A percentile compares a stretch with the other conserved stretches of the same genome.
Evolutionary conservation across 1,140 invertebrate genomes (phyloP).

Genomic region (Drosophila rufa): DNA sequence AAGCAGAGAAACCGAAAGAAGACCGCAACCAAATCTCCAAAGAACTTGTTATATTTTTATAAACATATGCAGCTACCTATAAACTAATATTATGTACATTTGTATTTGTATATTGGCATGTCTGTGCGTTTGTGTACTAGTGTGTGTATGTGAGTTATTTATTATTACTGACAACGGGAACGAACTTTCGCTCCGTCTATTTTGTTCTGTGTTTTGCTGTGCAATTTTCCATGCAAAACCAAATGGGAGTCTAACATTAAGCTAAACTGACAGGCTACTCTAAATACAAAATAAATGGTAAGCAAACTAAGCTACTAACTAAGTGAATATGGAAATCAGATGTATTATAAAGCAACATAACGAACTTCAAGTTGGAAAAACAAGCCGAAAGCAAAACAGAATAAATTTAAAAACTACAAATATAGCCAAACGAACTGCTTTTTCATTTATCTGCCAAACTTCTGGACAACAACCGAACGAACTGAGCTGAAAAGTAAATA

Average conservation of each 20-base stretch:
- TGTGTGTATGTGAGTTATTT: conserved; percentile 53
- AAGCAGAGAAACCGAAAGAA: background rate
- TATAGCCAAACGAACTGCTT: conserved; percentile 33
- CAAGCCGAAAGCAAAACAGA: conserved; percentile 44
- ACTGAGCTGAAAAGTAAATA: conserved; percentile 44
- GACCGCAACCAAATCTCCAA: conserved; percentile 57
- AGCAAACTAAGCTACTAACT: conserved; percentile 54
- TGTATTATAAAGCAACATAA: conserved; percentile 60
- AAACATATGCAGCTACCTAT: conserved; percentile 47
- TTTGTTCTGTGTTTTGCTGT: conserved; percentile 50
- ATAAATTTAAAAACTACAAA: conserved; percentile 62
- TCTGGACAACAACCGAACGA: conserved; percentile 16
- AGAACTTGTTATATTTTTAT: conserved; percentile 82
- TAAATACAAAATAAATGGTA: conserved; percentile 28
- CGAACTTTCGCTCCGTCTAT: conserved; percentile 40
- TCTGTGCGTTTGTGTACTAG: conserved; percentile 19
- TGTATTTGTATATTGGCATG: conserved; percentile 55
- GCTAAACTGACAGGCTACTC: conserved; percentile 41
- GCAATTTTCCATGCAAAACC: conserved; percentile 46
- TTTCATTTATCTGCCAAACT: conserved; percentile 39
- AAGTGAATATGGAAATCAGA: conserved; percentile 59
- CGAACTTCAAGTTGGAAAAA: conserved; percentile 62
- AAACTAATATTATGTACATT: conserved; percentile 54
- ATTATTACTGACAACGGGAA: conserved; percentile 31
- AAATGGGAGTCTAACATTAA: conserved; percentile 45